Conservation (phyloP, 2,113 vertebrate genomes). For the Alligator mississippiensis region DNA sequence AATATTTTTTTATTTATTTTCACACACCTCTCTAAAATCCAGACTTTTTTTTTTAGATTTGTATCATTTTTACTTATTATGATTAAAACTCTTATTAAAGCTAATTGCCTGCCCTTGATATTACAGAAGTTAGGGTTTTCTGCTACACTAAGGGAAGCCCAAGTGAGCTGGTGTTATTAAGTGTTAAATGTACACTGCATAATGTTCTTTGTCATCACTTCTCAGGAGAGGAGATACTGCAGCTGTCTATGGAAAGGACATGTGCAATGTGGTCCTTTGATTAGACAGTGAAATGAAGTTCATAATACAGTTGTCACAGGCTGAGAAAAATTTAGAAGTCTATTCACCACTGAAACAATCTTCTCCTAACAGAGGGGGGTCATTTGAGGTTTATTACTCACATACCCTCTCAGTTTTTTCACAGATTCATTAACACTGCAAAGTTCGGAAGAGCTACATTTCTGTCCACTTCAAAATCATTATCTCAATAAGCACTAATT, state of each 20-base stretch:
- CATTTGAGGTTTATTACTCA: slow-evolving; percentile 15
- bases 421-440: slow-evolving; percentile 36
- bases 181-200: not conserved
- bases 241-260: not conserved
- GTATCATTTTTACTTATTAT: not conserved
- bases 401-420: not conserved
- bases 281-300: not conserved
- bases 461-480: slow-evolving; percentile 51
- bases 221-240: not conserved
- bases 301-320: slow-evolving; percentile 4
- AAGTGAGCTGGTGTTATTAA: slow-evolving; percentile 19
- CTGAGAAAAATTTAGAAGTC: not conserved
- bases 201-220: not conserved
- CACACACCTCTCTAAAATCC: too few species aligned
- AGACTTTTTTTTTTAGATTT: not conserved
- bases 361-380: not conserved
- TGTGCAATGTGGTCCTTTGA: not conserved
- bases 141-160: not conserved
- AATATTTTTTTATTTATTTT: too few species aligned
- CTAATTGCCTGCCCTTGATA: not conserved
- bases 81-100: not conserved
- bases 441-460: slow-evolving; percentile 30
- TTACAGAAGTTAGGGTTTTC: not conserved
- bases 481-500: slow-evolving; percentile 52
- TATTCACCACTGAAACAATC: not conserved